Conservation (phyloP, 2,113 vertebrate genomes). For the Rhagologus leucostigma region DNA sequence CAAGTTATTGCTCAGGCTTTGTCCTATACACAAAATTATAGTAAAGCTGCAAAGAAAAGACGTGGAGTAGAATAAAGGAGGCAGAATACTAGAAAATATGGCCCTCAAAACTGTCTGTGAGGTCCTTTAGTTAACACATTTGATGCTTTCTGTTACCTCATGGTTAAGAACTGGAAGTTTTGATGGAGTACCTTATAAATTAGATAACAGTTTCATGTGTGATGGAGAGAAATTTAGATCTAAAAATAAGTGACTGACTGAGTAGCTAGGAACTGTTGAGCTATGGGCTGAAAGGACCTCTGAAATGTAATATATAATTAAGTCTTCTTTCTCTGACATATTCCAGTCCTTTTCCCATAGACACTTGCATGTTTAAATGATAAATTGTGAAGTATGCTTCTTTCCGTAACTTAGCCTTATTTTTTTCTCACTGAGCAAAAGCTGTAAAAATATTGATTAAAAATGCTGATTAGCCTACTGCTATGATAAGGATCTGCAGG, state of each 20-base stretch:
- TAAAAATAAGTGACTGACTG: conserved; percentile 39
- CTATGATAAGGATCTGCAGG: not conserved
- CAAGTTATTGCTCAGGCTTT: not conserved
- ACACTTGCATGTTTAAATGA: not conserved
- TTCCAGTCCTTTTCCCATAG: not conserved
- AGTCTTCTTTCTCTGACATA: not conserved
- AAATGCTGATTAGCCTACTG: not conserved
- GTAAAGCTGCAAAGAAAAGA: not conserved
- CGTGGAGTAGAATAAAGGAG: not conserved
- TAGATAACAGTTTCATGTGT: not conserved
- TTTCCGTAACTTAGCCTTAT: not conserved
- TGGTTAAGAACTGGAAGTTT: not conserved
- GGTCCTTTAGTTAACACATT: not conserved
- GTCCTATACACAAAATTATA: not conserved
- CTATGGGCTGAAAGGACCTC: not conserved
- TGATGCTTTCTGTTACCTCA: not conserved
- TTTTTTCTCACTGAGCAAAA: not conserved
- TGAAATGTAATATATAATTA: conserved; percentile 28
- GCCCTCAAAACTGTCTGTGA: not conserved
- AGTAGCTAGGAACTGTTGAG: not conserved
- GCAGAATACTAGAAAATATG: not conserved
- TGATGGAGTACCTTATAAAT: conserved; percentile 45
- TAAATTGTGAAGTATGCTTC: conserved; percentile 11
- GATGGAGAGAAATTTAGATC: conserved; percentile 6
- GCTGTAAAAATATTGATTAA: not conserved